Base-by-base conservation (phyloP, 1,140 invertebrate genomes). In the Pogonomyrmex californicus region DNA sequence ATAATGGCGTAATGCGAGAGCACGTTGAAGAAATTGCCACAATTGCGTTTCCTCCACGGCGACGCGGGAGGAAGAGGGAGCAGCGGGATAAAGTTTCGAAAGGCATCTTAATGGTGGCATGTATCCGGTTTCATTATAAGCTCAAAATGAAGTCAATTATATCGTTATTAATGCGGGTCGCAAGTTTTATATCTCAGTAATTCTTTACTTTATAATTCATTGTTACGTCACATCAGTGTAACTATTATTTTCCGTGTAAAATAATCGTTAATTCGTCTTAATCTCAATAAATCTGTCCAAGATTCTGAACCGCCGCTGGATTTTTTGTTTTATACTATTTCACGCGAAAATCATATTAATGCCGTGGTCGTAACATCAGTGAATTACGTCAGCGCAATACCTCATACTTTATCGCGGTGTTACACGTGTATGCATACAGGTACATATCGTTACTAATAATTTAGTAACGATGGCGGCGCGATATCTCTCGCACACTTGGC, bases 391-490 rank as follows among this genome's bases (percentile, higher is more conserved):
- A 36, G 49, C 62, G 62, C 77, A 68, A 70, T 81, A 82, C 65
- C 68, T 83, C 79, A 73, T 41, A 56, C 56, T 83, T 83, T 73
- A 83, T 75, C 79, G 79, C 79, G 14, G 41, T n/a, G 41, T 75
- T 83, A 75, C 79, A 83, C 79, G 78, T 83, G 79, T 75, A 83
- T 75, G 79, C 79, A 62, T 75, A 62, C 79, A 83, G 79, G 63
- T 63, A 83, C n/a, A n/a, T n/a, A n/a, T n/a, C n/a, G n/a, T 83
- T 51, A 51, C 79, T 83, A 83, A 83, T 83, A 83, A 83, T 75
- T 73, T 83, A 58, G 12, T 68, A 73, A 82, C 79, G 78, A 71
- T 58, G 51, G 68, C 66, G 66, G 54, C 33, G 79, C 41, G 79
- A 83, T 83, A 83, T 83, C 79, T 83, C 56, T 49, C 54, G 68